Evolutionary conservation across 2,888 invertebrate genomes (phyloP), one percentile per base, ranked within the genome.

Genomic region (Abscondita cerata): DNA sequence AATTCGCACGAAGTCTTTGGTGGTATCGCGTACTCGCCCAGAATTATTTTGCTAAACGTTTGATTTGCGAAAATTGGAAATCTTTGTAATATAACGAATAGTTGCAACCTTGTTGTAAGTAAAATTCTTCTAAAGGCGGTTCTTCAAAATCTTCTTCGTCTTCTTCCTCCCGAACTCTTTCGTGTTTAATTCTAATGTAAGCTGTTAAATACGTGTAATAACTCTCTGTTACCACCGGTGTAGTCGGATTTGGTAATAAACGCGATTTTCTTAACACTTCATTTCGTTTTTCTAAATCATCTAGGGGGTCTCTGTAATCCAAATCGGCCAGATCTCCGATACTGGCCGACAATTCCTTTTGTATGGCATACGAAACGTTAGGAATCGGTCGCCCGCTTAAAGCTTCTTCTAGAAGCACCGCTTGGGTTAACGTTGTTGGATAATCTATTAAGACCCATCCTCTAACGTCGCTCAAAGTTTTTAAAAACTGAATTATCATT

Each of bases 391-490:
- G 73, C 0, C 87, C 87, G 8, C 85, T 83, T 71, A 89, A 80
- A 1, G 81, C 81, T 76, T 84, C 84, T 76, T 89, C 89, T 31
- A 89, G 74, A 41, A 84, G 79, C 68, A 82, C 81, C 38, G 87
- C 85, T 76, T 89, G 85, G 20, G 82, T 78, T 58, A 85, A 84
- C 4, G 80, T 82, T 60, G 82, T 82, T 0, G 89, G 89, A 72
- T 85, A 89, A 74, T 89, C 87, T 40, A 89, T 76, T 47, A 89
- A 78, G n/a, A 84, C 86, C 83, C 88, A 89, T 3, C 87, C 87
- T 15, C 65, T 50, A 15, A 66, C 58, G 36, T 84, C 81, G 41
- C 82, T 75, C 60, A 85, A 77, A 31, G 78, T 80, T 73, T 84
- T 85, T 13, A 89, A 73, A 70, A 87, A 88, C 70, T 87, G 87